Conservation (phyloP, 1,140 invertebrate genomes). For the Cherax destructor region DNA sequence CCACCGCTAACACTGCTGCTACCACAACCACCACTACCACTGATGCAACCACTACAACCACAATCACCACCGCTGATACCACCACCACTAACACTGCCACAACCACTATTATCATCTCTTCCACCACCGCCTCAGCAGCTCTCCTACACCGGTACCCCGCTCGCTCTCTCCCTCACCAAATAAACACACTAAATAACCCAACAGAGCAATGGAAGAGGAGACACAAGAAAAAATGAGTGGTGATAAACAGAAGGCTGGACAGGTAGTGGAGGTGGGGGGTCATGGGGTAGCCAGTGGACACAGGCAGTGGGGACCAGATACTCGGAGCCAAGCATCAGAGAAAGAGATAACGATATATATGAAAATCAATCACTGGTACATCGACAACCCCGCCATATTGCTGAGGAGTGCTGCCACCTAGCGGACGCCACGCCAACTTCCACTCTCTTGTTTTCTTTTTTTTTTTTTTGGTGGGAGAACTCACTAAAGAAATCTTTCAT, state of each 20-base stretch:
- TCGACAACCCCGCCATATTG: conserved; percentile 51
- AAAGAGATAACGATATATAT: conserved; percentile 68
- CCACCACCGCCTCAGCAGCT: background rate
- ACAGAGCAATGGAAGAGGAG: background rate
- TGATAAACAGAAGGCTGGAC: too few species aligned
- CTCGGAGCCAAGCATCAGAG: background rate
- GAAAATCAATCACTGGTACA: conserved; percentile 65
- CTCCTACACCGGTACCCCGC: background rate
- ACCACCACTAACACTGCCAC: too few species aligned
- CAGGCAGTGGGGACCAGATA: conserved; percentile 13
- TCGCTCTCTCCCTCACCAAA: conserved; percentile 6
- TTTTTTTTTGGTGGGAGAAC: background rate
- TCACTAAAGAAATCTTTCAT: conserved; percentile 35
- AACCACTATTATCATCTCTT: too few species aligned
- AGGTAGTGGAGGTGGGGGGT: background rate
- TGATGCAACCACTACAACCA: too few species aligned
- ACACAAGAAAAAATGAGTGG: too few species aligned
- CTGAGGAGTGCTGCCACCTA: conserved; percentile 52
- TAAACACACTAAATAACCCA: conserved; percentile 19
- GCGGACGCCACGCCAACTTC: conserved; percentile 31
- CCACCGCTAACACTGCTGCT: too few species aligned
- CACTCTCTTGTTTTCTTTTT: conserved; percentile 5
- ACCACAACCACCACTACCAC: too few species aligned
- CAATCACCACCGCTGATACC: too few species aligned
- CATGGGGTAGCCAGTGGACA: background rate